A percentile compares a stretch with the other conserved stretches of the same genome.
These are phyloP conservation scores for Sarcophaga variegata DNA, from an alignment of 2,888 invertebrate genomes.

Conservation along the genomic window DNA sequence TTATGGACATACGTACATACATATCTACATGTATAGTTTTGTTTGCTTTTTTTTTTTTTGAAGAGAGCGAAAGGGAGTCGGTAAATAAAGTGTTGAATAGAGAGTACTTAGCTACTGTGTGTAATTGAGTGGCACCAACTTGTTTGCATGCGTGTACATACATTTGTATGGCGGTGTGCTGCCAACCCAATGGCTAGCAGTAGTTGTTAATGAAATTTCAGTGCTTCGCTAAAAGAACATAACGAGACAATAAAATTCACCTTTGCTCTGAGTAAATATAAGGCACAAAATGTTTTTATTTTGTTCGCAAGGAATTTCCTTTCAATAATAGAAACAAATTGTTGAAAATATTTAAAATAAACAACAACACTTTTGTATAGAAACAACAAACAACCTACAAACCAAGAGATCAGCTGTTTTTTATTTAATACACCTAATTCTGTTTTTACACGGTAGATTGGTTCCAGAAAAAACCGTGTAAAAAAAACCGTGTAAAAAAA, in stretches of 20 bases:
- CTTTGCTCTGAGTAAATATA: conserved; percentile 1
- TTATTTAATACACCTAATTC: too few species aligned
- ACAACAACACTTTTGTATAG: not conserved
- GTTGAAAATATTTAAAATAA: not conserved
- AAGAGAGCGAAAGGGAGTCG: conserved; percentile 7
- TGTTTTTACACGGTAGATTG: too few species aligned
- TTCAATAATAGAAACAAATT: not conserved
- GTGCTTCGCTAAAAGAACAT: not conserved
- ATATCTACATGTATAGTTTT: not conserved
- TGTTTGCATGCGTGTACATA: too few species aligned
- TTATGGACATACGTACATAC: too few species aligned
- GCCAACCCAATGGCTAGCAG: not conserved
- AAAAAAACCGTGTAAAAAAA: too few species aligned
- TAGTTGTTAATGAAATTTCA: conserved; percentile 27
- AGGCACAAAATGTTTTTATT: not conserved
- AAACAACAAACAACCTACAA: not conserved
- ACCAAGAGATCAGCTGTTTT: not conserved
- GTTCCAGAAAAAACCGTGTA: too few species aligned
- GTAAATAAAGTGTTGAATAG: too few species aligned
- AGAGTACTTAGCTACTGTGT: too few species aligned
- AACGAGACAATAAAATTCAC: conserved; percentile 10
- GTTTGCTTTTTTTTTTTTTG: not conserved
- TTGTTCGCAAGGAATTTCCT: not conserved
- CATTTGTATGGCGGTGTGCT: not conserved
- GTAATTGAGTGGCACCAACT: too few species aligned